Base-by-base conservation (phyloP, 2,113 vertebrate genomes). In the Argyrosomus japonicus region DNA sequence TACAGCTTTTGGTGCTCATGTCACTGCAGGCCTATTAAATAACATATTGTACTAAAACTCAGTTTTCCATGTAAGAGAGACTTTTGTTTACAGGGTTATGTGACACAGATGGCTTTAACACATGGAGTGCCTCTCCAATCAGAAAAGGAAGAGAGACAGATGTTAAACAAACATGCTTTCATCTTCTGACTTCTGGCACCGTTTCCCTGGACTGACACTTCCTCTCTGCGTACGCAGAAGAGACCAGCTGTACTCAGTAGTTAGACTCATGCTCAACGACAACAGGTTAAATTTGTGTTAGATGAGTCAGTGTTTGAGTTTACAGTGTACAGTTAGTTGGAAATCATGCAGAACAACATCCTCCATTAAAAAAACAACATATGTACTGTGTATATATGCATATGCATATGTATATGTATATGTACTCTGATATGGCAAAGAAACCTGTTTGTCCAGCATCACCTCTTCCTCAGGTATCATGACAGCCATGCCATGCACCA, bases 391-490 rank as follows among this genome's bases (percentile, higher is more conserved):
- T 21, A 51, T 29, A 74, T 77, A 65, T 29, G n/a, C 40, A 73
- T 77, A 65, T 29, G 25, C 25, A 40, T 1, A 36, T 40, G 57
- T 9, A 32, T 32, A 32, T 32, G 32, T 32, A 32, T 32, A 32
- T 32, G 6, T 4, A 1, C 7, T 51, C 8, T 71, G 18, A 40
- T 27, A 5, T 53, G 17, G 21, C 62, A 51, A 56, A 54, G 23
- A 80, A 73, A 68, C 68, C 65, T 62, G 80, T 73, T 68, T 36
- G 47, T 86, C 75, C 61, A 72, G 61, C 57, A 40, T 25, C 40
- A 50, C 7, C 15, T 29, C 47, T 29, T 51, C 57, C n/a, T 62
- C 29, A 56, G 13, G 12, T 7, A 21, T 36, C 17, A 48, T 68
- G 47, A 43, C 29, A 12, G 5, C 27, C 27, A 27, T 63, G 40